These are phyloP conservation scores for Rhodeus uyekii DNA, from an alignment of 2,797 vertebrate genomes.

Conservation along the genomic window DNA sequence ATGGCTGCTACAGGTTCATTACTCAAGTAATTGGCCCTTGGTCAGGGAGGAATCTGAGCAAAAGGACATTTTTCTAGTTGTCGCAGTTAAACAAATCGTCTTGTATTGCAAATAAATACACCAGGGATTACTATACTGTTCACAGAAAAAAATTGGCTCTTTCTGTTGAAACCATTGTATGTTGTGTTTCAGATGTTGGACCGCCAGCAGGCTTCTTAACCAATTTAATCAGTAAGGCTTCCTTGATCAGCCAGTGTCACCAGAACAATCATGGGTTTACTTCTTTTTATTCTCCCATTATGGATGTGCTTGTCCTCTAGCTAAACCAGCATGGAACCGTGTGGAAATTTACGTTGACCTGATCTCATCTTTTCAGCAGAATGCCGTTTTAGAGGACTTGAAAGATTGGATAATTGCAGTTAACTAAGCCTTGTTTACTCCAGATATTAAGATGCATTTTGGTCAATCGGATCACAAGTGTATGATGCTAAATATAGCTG, in stretches of 20 bases:
- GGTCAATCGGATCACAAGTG: too few species aligned
- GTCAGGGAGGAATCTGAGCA: slow-evolving; percentile 20
- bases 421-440: neutral
- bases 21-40: slow-evolving; percentile 30
- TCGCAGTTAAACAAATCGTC: slow-evolving; percentile 18
- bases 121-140: neutral
- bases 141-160: neutral
- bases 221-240: neutral
- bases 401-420: neutral
- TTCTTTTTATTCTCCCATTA: neutral
- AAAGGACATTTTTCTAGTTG: slow-evolving; percentile 28
- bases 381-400: neutral
- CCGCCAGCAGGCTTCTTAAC: neutral
- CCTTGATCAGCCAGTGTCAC: neutral
- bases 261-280: neutral
- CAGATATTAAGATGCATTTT: too few species aligned
- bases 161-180: neutral
- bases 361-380: neutral
- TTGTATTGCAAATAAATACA: slow-evolving; percentile 9
- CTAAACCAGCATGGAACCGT: neutral
- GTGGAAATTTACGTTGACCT: neutral
- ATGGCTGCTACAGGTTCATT: slow-evolving; percentile 25
- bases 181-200: neutral
- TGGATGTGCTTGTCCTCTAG: neutral
- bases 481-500: too few species aligned